These are phyloP conservation scores for Solenopsis fugax DNA, from an alignment of 1,140 invertebrate species.

Conservation along the genomic window DNA sequence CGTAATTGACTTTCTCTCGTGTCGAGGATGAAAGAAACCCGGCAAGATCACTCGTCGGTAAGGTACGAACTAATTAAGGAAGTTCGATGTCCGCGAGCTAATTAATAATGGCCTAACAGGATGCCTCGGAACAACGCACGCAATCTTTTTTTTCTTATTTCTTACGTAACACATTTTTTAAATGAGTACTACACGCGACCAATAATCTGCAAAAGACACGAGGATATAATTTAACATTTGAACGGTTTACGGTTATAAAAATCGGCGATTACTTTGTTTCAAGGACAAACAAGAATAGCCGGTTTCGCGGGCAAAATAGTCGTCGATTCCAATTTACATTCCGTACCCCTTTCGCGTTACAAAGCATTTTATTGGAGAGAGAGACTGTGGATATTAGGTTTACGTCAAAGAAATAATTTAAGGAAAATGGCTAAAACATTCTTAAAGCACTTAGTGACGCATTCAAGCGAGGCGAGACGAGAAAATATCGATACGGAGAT, in stretches of 20 bases:
- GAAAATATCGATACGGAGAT: too few relatives aligned
- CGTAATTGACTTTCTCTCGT: constrained; percentile 79
- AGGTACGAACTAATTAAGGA: constrained; percentile 62
- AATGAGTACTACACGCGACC: not conserved
- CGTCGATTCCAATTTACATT: constrained; percentile 28
- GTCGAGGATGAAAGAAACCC: constrained; percentile 68
- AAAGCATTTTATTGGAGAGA: not conserved
- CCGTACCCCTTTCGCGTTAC: not conserved
- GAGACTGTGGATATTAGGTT: not conserved
- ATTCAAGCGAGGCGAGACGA: too few relatives aligned
- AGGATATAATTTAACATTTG: constrained; percentile 15
- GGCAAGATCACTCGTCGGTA: constrained; percentile 11
- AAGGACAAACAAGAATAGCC: constrained; percentile 20
- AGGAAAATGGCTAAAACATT: not conserved
- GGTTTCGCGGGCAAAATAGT: constrained; percentile 21
- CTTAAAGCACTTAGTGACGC: too few relatives aligned
- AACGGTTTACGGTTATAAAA: not conserved
- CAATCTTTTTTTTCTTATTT: not conserved
- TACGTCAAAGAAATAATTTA: constrained; percentile 9
- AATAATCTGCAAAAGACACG: not conserved
- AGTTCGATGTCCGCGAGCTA: constrained; percentile 34
- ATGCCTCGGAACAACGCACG: not conserved
- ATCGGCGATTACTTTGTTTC: constrained; percentile 23
- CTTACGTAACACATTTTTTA: constrained; percentile 9
- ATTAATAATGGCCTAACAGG: constrained; percentile 24